Evolutionary conservation across 2,113 vertebrate species (phyloP), one percentile per base, ranked within the genome.

Genomic region (Nycticryphes semicollaris): DNA sequence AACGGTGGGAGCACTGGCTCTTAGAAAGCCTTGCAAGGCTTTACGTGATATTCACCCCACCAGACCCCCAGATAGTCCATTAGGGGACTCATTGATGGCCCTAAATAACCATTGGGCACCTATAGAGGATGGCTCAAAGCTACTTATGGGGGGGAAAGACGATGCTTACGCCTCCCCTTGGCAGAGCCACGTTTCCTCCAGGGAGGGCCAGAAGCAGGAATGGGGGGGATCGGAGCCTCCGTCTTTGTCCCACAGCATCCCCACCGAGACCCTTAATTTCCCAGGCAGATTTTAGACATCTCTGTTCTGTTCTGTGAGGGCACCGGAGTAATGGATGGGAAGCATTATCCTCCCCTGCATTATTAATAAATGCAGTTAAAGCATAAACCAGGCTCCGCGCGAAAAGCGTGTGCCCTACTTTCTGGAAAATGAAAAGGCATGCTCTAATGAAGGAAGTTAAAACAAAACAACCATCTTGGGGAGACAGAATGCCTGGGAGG

Each of bases 401-500:
- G 11, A 74, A 82, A 59, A 86, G 67, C 4, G 51, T 3, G 41
- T 51, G 93, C 48, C 95, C 96, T 94, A 94, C 89, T 97, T 96
- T 90, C 83, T 37, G 69, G 64, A 31, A 92, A 94, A 91, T 33
- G 72, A 90, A 87, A 92, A 74, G 56, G 33, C 35, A 25, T 1
- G 35, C 43, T 53, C 72, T 84, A 94, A 91, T 25, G 79, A 91
- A 83, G 78, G 70, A 72, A 70, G 43, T 59, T 89, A 76, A 93
- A 95, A 69, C 39, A 68, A 94, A 82, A 56, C 86, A 56, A 56
- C 50, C 63, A 78, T 0, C 59, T 50, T 45, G 30, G 48, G 50
- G 84, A 90, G 76, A 23, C 48, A 84, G 69, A 93, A 93, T 54
- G 90, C 94, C 92, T 94, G 41, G 8, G 50, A 91, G 93, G 93